phyloP scores from a whole-genome alignment of 2,888 invertebrate genomes.

The Drosophila paramelanica region DNA sequence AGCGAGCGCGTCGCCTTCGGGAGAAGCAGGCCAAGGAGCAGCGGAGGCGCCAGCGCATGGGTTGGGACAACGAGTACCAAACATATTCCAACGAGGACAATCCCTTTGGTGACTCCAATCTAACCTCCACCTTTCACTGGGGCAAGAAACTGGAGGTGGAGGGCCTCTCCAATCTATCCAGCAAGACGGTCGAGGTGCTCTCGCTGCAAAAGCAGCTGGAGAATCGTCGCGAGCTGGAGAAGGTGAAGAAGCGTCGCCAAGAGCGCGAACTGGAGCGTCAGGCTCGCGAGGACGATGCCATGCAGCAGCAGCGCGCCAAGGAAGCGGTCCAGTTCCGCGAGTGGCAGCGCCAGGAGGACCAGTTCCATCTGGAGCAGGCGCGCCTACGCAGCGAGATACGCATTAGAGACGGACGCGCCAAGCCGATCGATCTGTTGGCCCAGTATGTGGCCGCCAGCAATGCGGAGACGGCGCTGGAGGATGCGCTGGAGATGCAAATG shows the following conservation, averaged over 20 bases:
- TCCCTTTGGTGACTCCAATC: slow-evolving; percentile 98
- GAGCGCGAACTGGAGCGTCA: slow-evolving; percentile 95
- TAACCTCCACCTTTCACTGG: slow-evolving; percentile 98
- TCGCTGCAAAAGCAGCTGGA: slow-evolving; percentile 95
- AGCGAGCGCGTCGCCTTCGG: slow-evolving; percentile 91
- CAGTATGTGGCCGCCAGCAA: slow-evolving; percentile 94
- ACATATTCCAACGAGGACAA: slow-evolving; percentile 99
- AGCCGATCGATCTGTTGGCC: slow-evolving; percentile 98
- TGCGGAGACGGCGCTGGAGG: slow-evolving; percentile 94
- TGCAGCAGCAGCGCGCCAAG: slow-evolving; percentile 93
- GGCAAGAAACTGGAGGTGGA: slow-evolving; percentile 97
- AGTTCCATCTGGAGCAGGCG: slow-evolving; percentile 98
- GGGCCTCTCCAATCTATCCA: slow-evolving; percentile 91
- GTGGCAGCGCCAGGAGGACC: slow-evolving; percentile 98
- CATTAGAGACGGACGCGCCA: slow-evolving; percentile 98
- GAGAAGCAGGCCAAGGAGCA: slow-evolving; percentile 97
- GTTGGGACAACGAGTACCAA: slow-evolving; percentile 98
- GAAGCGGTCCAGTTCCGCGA: slow-evolving; percentile 95
- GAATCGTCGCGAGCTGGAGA: slow-evolving; percentile 96
- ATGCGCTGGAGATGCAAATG: slow-evolving; percentile 99
- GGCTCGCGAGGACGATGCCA: slow-evolving; percentile 92
- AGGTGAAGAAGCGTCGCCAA: slow-evolving; percentile 95
- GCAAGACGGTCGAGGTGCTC: slow-evolving; percentile 92
- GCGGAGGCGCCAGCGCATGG: slow-evolving; percentile 95
- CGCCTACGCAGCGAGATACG: slow-evolving; percentile 96